Evolutionary conservation across 1,140 invertebrate species (phyloP), one percentile per base, ranked within the genome.

Genomic region (Pentalonia nigronervosa): DNA sequence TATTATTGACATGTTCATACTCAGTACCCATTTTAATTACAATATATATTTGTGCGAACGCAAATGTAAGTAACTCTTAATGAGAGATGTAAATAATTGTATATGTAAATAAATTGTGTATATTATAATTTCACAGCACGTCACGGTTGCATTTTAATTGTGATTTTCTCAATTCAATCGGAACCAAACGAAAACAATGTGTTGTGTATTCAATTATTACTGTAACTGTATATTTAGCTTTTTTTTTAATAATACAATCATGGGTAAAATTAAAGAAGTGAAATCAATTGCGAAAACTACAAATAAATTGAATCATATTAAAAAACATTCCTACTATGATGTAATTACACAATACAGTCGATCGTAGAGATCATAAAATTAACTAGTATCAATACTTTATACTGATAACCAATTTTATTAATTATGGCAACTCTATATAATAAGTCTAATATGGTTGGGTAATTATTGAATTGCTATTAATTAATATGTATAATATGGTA

Each of bases 121-220:
- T 20, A 76, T 76, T 76, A 34, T n/a, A 76, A n/a, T 76, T 76
- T 76, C 60, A 76, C 60, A 76, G 30, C 60, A 76, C 60, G 60
- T 76, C 60, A 14, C n/a, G 60, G 60, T 76, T 6, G n/a, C n/a
- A 34, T 76, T 76, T 76, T 76, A 76, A 76, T 76, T 76, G 60
- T 76, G 60, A 76, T 76, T 76, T 76, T 76, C 60, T 76, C n/a
- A 76, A 34, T 76, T 76, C 60, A 76, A 76, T 76, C 60, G 60
- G 60, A 76, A 76, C 60, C 30, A 76, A 76, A 30, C n/a, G 11
- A 76, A 76, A 34, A 76, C 60, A 76, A n/a, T 76, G 60, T 76
- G n/a, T 76, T 34, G 30, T n/a, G n/a, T 76, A n/a, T 76, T 76
- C 60, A 76, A 14, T n/a, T 67, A 14, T n/a, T 67, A n/a, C 14